Evolutionary conservation across 2,113 vertebrate genomes (phyloP).

Genomic region (Urocitellus parryii): DNA sequence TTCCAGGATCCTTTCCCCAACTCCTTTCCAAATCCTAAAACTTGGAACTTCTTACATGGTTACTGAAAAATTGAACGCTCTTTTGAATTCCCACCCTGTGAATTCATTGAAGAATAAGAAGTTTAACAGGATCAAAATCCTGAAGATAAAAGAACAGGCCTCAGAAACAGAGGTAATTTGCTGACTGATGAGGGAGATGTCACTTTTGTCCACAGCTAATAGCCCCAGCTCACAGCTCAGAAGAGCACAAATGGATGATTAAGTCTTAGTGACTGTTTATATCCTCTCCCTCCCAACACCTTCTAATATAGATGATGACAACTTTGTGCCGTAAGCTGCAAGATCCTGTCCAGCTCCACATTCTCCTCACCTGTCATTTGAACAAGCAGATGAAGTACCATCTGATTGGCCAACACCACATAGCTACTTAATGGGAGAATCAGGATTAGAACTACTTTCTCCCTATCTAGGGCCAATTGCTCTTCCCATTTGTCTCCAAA

Average conservation of each 20-base stretch:
- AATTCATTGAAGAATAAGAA: background rate
- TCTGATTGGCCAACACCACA: background rate
- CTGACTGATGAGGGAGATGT: background rate
- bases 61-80: background rate
- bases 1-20: background rate
- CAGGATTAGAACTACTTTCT: background rate
- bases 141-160: background rate
- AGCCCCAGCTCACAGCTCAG: background rate
- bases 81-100: background rate
- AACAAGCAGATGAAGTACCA: background rate
- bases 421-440: background rate
- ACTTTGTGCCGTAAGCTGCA: background rate
- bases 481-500: background rate
- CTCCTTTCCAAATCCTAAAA: background rate
- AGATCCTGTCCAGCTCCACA: background rate
- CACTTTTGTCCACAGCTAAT: background rate
- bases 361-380: background rate
- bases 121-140: background rate
- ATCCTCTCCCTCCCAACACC: background rate
- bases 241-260: background rate
- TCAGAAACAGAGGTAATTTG: background rate
- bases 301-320: background rate
- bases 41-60: background rate
- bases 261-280: background rate
- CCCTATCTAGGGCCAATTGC: background rate